Conservation (phyloP, 2,888 invertebrate genomes). For the Cinara cedri region DNA sequence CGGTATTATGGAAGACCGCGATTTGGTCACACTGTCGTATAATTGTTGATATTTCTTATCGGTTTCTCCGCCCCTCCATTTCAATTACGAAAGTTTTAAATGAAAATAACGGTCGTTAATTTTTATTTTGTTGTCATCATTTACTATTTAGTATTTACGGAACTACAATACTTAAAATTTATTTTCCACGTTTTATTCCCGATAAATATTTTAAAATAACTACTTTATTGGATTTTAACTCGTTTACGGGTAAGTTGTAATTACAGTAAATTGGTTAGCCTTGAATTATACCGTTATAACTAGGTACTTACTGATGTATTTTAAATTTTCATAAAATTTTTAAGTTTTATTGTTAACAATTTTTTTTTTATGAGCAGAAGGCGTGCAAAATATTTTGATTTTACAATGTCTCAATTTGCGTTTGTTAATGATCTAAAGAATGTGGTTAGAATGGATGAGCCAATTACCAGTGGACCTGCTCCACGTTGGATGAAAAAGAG, state of each 20-base stretch:
- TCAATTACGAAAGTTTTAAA: no score
- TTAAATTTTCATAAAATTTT: no score
- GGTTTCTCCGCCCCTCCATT: neutral
- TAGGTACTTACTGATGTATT: no score
- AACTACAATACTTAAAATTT: neutral
- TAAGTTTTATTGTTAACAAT: neutral
- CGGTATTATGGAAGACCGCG: neutral
- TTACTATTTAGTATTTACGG: neutral
- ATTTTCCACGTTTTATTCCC: neutral
- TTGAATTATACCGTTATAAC: no score
- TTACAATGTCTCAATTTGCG: conserved; percentile 77
- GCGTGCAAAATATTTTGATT: neutral
- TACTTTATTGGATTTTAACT: no score
- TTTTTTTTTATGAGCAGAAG: neutral
- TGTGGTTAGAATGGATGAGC: conserved; percentile 78
- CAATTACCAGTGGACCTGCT: conserved; percentile 76
- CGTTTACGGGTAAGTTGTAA: no score
- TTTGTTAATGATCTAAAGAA: conserved; percentile 81
- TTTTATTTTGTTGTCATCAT: neutral
- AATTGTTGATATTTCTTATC: neutral
- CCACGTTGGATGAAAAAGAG: conserved; percentile 80
- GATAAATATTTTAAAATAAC: no score
- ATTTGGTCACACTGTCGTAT: neutral
- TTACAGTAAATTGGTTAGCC: no score
- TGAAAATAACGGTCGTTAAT: neutral